Conservation (phyloP, 1,140 invertebrate genomes). For the Achroia grisella region DNA sequence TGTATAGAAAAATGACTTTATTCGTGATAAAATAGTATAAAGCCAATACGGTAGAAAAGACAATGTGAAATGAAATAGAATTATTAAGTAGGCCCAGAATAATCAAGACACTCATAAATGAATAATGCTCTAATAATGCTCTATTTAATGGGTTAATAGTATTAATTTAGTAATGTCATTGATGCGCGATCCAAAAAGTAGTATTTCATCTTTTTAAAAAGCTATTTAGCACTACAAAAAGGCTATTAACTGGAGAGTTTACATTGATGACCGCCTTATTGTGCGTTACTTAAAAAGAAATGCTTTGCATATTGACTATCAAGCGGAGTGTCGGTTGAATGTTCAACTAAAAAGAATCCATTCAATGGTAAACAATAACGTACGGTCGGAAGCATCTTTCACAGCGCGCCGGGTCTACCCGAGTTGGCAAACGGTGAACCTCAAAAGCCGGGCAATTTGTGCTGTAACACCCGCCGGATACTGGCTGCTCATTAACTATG, state of each 20-base stretch:
- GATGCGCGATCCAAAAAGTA: too few species aligned
- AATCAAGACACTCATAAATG: too few species aligned
- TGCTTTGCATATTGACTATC: conserved; percentile 18
- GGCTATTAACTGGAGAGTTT: conserved; percentile 20
- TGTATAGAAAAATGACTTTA: too few species aligned
- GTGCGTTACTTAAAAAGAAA: conserved; percentile 20
- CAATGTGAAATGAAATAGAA: too few species aligned
- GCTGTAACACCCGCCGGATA: conserved; percentile 51
- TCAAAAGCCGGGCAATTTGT: conserved; percentile 59
- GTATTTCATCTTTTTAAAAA: neutral
- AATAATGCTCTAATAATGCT: too few species aligned
- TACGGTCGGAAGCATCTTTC: conserved; percentile 55
- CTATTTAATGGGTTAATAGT: too few species aligned
- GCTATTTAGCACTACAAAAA: conserved; percentile 32
- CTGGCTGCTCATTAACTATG: conserved; percentile 69
- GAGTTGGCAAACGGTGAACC: conserved; percentile 46
- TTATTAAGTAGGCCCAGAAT: too few species aligned
- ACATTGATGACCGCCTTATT: conserved; percentile 20
- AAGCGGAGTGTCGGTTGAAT: conserved; percentile 19
- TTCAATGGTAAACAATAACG: conserved; percentile 59
- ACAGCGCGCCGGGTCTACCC: conserved; percentile 37
- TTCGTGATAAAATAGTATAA: too few species aligned
- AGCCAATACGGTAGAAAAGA: too few species aligned
- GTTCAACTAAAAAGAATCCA: conserved; percentile 52
- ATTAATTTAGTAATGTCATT: too few species aligned